phyloP scores from a whole-genome alignment of 2,113 vertebrate species.

The Sapayoa aenigma region DNA sequence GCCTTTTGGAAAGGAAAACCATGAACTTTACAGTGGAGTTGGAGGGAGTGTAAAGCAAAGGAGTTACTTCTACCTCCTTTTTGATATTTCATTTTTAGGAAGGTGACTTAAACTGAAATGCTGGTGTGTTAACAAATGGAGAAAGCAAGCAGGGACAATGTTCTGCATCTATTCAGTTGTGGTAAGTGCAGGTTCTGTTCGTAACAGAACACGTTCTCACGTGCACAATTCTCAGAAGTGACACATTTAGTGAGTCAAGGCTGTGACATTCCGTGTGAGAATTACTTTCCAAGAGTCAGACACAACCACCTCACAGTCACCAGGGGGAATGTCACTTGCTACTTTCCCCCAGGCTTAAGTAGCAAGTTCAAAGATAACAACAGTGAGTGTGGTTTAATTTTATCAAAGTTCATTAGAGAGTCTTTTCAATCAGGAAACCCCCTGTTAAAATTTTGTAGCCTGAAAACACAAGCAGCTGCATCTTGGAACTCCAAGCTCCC shows the following conservation, averaged over 20 bases:
- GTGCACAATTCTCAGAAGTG: background rate
- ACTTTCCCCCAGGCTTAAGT: background rate
- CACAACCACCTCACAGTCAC: background rate
- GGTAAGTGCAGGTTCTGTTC: background rate
- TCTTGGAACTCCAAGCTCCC: no score
- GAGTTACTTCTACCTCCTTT: background rate
- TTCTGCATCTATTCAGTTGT: background rate
- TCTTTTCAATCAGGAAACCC: background rate
- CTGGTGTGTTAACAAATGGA: background rate
- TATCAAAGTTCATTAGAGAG: background rate
- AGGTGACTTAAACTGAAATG: background rate
- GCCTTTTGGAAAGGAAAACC: background rate
- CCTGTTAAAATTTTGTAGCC: background rate
- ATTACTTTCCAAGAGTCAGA: background rate
- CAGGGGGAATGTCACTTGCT: background rate
- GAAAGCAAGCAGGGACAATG: background rate
- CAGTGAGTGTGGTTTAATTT: background rate
- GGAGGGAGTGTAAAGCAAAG: background rate
- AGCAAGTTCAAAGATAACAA: background rate
- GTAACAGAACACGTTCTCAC: background rate
- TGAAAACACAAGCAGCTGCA: background rate
- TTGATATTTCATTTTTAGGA: background rate
- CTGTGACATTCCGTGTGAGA: background rate
- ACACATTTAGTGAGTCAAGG: background rate
- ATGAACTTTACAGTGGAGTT: background rate